Evolutionary conservation across 2,113 vertebrate genomes (phyloP).

Genomic region (Carlito syrichta): DNA sequence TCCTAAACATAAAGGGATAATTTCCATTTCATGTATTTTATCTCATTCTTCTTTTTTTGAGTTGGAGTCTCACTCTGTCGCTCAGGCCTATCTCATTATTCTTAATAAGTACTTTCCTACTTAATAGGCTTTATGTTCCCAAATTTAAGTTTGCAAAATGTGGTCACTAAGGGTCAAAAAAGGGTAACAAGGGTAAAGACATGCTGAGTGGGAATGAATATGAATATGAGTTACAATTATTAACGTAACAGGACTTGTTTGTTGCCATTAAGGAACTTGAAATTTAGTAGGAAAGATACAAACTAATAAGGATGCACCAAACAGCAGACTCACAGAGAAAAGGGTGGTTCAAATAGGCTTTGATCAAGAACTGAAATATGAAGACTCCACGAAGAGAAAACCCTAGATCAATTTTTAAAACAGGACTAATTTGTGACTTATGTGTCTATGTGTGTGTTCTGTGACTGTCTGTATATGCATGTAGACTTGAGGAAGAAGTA

Average conservation of each 20-base stretch:
- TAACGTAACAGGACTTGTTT: not conserved
- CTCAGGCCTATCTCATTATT: not conserved
- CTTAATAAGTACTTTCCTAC: not conserved
- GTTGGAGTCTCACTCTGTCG: not conserved
- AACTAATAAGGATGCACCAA: not conserved
- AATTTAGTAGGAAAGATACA: not conserved
- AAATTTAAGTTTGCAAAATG: not conserved
- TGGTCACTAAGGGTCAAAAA: not conserved
- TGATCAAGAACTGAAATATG: not conserved
- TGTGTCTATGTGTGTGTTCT: not conserved
- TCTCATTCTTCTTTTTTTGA: not conserved
- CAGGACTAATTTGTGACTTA: not conserved
- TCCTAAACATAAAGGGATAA: not conserved
- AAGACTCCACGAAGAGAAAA: constrained; percentile 30
- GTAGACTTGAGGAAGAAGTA: not conserved
- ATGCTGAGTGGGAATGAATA: not conserved
- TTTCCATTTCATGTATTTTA: not conserved
- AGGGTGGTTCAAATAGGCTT: not conserved
- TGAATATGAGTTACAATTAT: not conserved
- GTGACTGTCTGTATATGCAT: not conserved
- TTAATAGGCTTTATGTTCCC: not conserved
- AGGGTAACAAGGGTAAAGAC: not conserved
- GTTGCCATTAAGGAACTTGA: not conserved
- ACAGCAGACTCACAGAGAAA: not conserved
- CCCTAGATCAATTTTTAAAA: not conserved